Percentiles rank a stretch among this genome's conserved stretches.
phyloP scores from a whole-genome alignment of 1,140 invertebrate genomes.

The Pachypeltis micranthus region DNA sequence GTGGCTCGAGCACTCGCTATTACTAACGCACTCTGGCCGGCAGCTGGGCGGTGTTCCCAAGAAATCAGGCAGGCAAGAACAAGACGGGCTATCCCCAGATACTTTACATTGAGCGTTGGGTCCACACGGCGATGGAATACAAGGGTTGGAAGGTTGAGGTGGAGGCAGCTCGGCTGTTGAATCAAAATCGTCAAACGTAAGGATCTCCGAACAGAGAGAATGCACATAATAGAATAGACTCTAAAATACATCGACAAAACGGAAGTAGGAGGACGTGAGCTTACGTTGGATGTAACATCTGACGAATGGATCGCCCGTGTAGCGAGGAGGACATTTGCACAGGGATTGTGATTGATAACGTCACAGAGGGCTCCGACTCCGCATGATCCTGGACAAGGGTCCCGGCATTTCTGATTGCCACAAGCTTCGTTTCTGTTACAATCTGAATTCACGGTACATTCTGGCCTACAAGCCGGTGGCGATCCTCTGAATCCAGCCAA shows the following conservation, averaged over 20 bases:
- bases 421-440: slow-evolving; percentile 55
- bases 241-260: too few relatives aligned
- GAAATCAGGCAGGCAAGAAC: slow-evolving; percentile 35
- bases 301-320: slow-evolving; percentile 52
- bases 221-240: too few relatives aligned
- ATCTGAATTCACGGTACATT: slow-evolving; percentile 63
- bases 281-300: slow-evolving; percentile 46
- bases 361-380: slow-evolving; percentile 57
- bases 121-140: slow-evolving; percentile 51
- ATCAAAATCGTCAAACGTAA: too few relatives aligned
- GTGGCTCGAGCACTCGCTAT: slow-evolving; percentile 40
- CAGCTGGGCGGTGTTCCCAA: slow-evolving; percentile 38
- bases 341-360: slow-evolving; percentile 50
- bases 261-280: too few relatives aligned
- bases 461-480: slow-evolving; percentile 58
- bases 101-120: slow-evolving; percentile 54
- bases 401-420: slow-evolving; percentile 60
- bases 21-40: slow-evolving; percentile 40
- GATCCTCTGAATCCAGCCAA: slow-evolving; percentile 53
- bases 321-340: slow-evolving; percentile 46
- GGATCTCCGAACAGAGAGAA: too few relatives aligned
- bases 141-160: slow-evolving; percentile 33
- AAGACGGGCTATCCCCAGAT: slow-evolving; percentile 35
- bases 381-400: slow-evolving; percentile 65
- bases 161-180: slow-evolving; percentile 15